Evolutionary conservation across 2,797 vertebrate species (phyloP).

Genomic region (Gouania willdenowi): DNA sequence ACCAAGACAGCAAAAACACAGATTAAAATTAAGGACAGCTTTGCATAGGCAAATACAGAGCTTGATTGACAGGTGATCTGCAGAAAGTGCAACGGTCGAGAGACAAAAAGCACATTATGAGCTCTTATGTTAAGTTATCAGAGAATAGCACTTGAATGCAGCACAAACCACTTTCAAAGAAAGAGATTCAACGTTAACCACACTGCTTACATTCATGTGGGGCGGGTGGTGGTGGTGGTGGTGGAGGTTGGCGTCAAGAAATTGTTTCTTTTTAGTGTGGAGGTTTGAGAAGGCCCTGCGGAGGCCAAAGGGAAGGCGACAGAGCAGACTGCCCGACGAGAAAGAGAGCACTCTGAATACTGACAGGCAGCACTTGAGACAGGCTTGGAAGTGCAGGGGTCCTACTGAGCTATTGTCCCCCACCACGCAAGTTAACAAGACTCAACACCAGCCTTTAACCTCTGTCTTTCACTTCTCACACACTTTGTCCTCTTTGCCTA

Average conservation of each 20-base stretch:
- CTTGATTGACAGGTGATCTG: conserved; percentile 40
- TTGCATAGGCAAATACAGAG: conserved; percentile 6
- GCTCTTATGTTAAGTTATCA: conserved; percentile 8
- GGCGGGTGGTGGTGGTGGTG: conserved; percentile 13
- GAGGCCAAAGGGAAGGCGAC: conserved; percentile 53
- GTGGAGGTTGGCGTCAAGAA: conserved; percentile 50
- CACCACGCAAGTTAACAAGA: conserved; percentile 66
- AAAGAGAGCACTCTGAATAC: conserved; percentile 59
- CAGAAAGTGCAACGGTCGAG: not conserved
- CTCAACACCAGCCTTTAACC: conserved; percentile 38
- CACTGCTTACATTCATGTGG: conserved; percentile 26
- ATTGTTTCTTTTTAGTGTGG: conserved; percentile 39
- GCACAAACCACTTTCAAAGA: conserved; percentile 23
- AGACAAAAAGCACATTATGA: conserved; percentile 6
- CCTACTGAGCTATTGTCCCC: conserved; percentile 61
- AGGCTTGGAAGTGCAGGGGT: conserved; percentile 53
- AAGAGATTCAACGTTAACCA: conserved; percentile 42
- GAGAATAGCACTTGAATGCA: conserved; percentile 28
- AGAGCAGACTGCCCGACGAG: conserved; percentile 46
- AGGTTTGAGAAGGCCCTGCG: conserved; percentile 44
- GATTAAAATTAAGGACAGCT: not conserved
- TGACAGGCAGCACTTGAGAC: conserved; percentile 66
- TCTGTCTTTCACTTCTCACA: conserved; percentile 18
- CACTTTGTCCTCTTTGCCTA: conserved; percentile 24
- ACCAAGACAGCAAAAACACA: too few relatives aligned